Evolutionary conservation across 2,888 invertebrate species (phyloP), one percentile per base, ranked within the genome.

Genomic region (Polydrusus cervinus): DNA sequence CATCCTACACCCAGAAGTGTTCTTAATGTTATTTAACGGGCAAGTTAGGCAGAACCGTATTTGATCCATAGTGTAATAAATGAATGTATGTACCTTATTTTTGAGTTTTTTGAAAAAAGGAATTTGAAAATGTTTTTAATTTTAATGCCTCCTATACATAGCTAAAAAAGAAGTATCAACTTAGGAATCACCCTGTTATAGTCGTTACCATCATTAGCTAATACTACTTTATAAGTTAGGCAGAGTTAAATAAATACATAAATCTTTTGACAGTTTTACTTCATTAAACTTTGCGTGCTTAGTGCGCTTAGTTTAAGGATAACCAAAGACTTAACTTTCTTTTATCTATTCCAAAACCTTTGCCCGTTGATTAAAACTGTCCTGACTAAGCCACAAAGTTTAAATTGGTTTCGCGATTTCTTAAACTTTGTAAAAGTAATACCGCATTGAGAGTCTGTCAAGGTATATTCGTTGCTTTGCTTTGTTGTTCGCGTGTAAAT

Each of bases 391-490:
- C 64, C 70, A 49, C 45, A 62, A 74, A 74, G 49, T 74, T 74
- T 74, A 65, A 74, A 74, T 74, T 74, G 65, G 70, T 70, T 74
- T 70, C 47, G 74, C 65, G 70, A 74, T 74, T 70, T 74, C 74
- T 74, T 66, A 64, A 69, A 74, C 69, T 74, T 74, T 57, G 69
- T 55, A n/a, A 66, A 73, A 67, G 67, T 61, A 61, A 67, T 73
- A 73, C 66, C 66, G 65, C 57, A 69, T 65, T 49, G 65, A 70
- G 47, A 69, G 51, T 68, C 70, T 70, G 74, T 65, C 51, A 70
- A 74, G 74, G 65, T 74, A 74, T 74, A 60, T 64, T 8, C 11
- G 49, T 47, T 47, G 57, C 14, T 20, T 47, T 13, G 61, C 61
- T 64, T 53, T 57, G 13, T 55, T 68, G 45, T n/a, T 30, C 55